Evolutionary conservation across 2,888 invertebrate genomes (phyloP).

Genomic region (Nysson spinosus): DNA sequence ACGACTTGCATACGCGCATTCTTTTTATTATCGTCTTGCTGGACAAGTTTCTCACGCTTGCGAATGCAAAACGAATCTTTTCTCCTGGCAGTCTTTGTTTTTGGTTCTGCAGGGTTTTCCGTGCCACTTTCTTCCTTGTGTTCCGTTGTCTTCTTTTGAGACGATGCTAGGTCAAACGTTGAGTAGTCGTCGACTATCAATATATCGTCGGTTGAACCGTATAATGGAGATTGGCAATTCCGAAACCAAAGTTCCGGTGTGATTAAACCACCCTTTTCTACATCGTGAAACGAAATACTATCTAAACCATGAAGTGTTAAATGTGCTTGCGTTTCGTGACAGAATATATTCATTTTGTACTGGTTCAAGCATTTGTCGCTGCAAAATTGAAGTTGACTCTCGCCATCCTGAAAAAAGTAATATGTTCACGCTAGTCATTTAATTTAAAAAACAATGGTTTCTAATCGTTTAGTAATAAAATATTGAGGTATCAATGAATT

Average conservation of each 20-base stretch:
- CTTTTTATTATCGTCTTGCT: neutral
- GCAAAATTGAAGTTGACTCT: conserved; percentile 93
- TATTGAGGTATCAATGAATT: no score
- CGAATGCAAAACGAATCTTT: conserved; percentile 9
- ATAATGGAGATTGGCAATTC: conserved; percentile 85
- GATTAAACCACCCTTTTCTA: conserved; percentile 81
- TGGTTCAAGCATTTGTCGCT: conserved; percentile 96
- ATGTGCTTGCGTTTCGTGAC: conserved; percentile 94
- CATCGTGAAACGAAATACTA: conserved; percentile 50
- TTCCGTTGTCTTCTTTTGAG: conserved; percentile 34
- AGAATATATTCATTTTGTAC: conserved; percentile 98
- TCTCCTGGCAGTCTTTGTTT: neutral
- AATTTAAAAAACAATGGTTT: no score
- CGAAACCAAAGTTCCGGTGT: conserved; percentile 95
- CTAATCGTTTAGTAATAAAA: no score
- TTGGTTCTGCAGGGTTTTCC: conserved; percentile 2
- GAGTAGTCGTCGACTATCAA: conserved; percentile 59
- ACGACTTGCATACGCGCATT: neutral
- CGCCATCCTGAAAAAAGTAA: conserved; percentile 87
- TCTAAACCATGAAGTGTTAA: conserved; percentile 83
- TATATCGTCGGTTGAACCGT: conserved; percentile 69
- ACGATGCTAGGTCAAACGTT: neutral
- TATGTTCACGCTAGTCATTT: no score
- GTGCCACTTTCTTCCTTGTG: conserved; percentile 5
- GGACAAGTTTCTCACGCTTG: neutral